A percentile compares a stretch with the other conserved stretches of the same genome.
Conservation (phyloP, 2,888 invertebrate species). For the Meandrusa payeni region DNA sequence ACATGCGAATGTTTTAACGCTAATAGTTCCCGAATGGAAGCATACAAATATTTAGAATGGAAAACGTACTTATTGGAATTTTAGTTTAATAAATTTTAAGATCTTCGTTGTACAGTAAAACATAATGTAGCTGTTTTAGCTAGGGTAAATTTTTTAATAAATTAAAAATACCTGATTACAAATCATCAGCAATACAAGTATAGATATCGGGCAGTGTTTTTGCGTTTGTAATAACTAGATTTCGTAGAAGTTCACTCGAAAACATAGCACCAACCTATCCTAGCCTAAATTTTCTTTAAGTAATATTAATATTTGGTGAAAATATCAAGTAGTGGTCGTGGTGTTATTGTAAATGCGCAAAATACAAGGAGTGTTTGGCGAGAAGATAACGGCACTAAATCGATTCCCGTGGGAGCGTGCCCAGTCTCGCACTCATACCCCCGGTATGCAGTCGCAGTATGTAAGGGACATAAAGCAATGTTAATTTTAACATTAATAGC, state of each 20-base stretch:
- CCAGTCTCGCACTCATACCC: constrained; percentile 38
- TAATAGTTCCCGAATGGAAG: constrained; percentile 53
- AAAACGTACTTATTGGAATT: constrained; percentile 35
- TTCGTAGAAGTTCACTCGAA: constrained; percentile 50
- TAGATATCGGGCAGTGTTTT: constrained; percentile 57
- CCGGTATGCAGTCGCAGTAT: constrained; percentile 47
- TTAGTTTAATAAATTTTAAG: constrained; percentile 60
- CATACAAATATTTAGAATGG: constrained; percentile 41
- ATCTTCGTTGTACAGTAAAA: constrained; percentile 75
- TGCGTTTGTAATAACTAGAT: constrained; percentile 53
- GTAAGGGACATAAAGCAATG: constrained; percentile 74
- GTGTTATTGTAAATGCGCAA: constrained; percentile 24
- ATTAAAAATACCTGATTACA: constrained; percentile 54
- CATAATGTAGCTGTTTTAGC: constrained; percentile 75
- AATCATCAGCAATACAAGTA: constrained; percentile 62
- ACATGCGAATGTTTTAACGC: constrained; percentile 51
- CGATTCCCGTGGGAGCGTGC: constrained; percentile 31
- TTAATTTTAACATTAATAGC: constrained; percentile 78
- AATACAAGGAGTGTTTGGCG: constrained; percentile 32
- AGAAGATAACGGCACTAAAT: constrained; percentile 66
- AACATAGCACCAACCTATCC: constrained; percentile 65
- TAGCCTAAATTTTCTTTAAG: constrained; percentile 54
- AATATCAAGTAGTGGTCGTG: constrained; percentile 26
- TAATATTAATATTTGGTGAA: constrained; percentile 36
- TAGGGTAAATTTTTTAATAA: constrained; percentile 77